Evolutionary conservation across 2,888 invertebrate genomes (phyloP).

Genomic region (Caradrina clavipalpis): DNA sequence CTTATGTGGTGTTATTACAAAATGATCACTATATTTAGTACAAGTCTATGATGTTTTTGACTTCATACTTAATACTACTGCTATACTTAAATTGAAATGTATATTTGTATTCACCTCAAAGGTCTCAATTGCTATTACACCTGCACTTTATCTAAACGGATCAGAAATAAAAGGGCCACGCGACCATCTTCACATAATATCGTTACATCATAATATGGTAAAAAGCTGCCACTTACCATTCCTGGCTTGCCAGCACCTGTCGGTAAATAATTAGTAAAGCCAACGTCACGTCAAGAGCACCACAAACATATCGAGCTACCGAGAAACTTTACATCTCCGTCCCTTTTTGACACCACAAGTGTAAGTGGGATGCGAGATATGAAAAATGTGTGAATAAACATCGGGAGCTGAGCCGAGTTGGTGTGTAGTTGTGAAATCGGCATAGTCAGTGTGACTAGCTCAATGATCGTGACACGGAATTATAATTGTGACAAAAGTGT

Average conservation of each 20-base stretch:
- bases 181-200: conserved; percentile 42
- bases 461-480: conserved; percentile 28
- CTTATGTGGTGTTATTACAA: too few species aligned
- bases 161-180: conserved; percentile 46
- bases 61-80: too few species aligned
- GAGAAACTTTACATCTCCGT: conserved; percentile 80
- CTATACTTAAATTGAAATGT: neutral
- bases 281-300: conserved; percentile 76
- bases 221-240: conserved; percentile 46
- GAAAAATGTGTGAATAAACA: conserved; percentile 81
- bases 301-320: conserved; percentile 82
- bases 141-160: conserved; percentile 40
- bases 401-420: conserved; percentile 60
- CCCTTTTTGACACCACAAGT: conserved; percentile 64
- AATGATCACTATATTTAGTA: too few species aligned
- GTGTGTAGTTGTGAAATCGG: conserved; percentile 62
- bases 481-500: conserved; percentile 11
- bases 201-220: conserved; percentile 57
- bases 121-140: conserved; percentile 35
- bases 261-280: conserved; percentile 71
- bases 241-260: conserved; percentile 65
- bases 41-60: neutral
- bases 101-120: conserved; percentile 5
- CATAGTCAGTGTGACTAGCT: conserved; percentile 29
- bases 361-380: conserved; percentile 57